phyloP scores from a whole-genome alignment of 2,113 vertebrate species.

The Xiphias gladius region DNA sequence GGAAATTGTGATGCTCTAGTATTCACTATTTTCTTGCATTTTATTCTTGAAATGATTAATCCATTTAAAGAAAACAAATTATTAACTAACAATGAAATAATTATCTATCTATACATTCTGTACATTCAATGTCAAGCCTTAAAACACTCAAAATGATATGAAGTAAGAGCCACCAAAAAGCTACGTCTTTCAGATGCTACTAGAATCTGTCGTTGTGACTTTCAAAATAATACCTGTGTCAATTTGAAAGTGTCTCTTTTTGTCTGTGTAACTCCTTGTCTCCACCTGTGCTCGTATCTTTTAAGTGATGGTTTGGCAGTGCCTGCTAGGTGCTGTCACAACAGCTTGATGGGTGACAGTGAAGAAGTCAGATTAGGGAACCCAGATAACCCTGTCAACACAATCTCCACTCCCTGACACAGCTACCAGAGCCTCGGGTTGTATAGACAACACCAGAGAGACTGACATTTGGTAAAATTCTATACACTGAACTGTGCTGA shows the following conservation, averaged over 20 bases:
- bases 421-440: constrained; percentile 51
- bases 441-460: constrained; percentile 40
- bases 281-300: constrained; percentile 45
- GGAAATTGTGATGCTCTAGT: neutral
- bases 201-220: neutral
- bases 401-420: constrained; percentile 49
- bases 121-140: neutral
- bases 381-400: constrained; percentile 67
- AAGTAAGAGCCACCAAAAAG: neutral
- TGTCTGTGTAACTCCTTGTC: constrained; percentile 12
- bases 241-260: constrained; percentile 26
- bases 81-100: neutral
- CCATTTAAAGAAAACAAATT: neutral
- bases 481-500: constrained; percentile 38
- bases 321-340: constrained; percentile 68
- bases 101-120: neutral
- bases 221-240: constrained; percentile 32
- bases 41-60: neutral
- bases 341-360: constrained; percentile 68
- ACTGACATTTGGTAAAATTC: constrained; percentile 63
- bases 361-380: constrained; percentile 63
- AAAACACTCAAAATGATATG: neutral
- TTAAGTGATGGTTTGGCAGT: constrained; percentile 55
- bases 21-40: neutral
- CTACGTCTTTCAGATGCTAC: neutral